These are phyloP conservation scores for Tetrapedia diversipes DNA, from an alignment of 2,888 invertebrate genomes.

Conservation along the genomic window DNA sequence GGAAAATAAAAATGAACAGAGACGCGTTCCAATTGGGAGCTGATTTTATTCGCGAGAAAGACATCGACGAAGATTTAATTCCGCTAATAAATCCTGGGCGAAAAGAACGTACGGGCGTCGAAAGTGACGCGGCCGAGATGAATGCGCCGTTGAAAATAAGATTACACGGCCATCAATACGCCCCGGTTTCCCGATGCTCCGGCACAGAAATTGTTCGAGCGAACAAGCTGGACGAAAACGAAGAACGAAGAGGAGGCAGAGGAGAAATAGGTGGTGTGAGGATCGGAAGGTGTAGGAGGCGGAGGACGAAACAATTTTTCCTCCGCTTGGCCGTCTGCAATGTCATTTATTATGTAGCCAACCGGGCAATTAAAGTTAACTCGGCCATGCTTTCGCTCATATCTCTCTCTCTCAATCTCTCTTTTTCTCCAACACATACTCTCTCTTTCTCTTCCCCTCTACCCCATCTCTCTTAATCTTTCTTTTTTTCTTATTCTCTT, in stretches of 20 bases:
- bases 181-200: not conserved
- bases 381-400: conserved; percentile 62
- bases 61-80: conserved; percentile 38
- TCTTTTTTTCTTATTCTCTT: too few relatives aligned
- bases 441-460: too few relatives aligned
- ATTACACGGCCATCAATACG: conserved; percentile 53
- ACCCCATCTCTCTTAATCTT: too few relatives aligned
- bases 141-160: conserved; percentile 50
- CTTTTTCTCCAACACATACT: too few relatives aligned
- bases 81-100: conserved; percentile 47
- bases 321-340: conserved; percentile 67
- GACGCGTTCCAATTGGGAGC: not conserved
- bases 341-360: conserved; percentile 76
- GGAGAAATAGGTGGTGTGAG: not conserved
- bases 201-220: conserved; percentile 26
- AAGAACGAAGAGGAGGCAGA: not conserved
- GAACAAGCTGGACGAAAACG: conserved; percentile 10
- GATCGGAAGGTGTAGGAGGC: not conserved
- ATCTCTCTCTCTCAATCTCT: conserved; percentile 49
- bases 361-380: conserved; percentile 78
- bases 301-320: conserved; percentile 67
- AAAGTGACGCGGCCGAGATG: conserved; percentile 46
- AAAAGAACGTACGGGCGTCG: conserved; percentile 18
- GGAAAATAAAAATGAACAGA: not conserved
- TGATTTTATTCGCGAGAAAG: conserved; percentile 8